Base-by-base conservation (phyloP, 2,797 vertebrate genomes). In the Myotis pilosus region DNA sequence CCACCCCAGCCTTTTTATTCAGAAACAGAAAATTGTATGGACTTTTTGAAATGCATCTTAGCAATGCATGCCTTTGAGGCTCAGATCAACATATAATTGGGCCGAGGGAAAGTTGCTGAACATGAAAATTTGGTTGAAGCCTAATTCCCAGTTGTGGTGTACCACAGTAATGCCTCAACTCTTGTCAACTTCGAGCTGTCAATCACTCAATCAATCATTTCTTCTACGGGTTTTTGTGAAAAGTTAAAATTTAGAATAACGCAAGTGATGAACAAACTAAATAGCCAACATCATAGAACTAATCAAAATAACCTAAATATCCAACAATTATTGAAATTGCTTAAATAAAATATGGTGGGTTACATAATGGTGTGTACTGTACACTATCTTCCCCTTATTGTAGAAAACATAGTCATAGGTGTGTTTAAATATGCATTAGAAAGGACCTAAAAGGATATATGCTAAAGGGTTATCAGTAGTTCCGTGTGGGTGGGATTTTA, bases 111-210 rank as follows among this genome's bases (percentile, higher is more conserved):
- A 87, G 12, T 47, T 88, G 8, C 79, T 62, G 62, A 96, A 74
- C 82, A 66, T 68, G 86, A 62, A 19, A 62, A 76, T 88, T 92
- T 55, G n/a, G 36, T 78, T 74, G 28, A 78, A 90, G 92, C 80
- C 78, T 92, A 82, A 92, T 94, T 95, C 83, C 83, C 69, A 79
- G 60, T 86, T 87, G 90, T 16, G 47, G 28, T 94, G 4, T 69
- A 92, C 89, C 69, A 57, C 36, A 69, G 36, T 60, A n/a, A 79
- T 71, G 36, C 12, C 49, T 72, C 44, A 69, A 44, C 33, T 28
- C 44, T 68, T 23, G 16, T 72, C 47, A 19, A 53, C n/a, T 82
- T 17, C 47, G 13, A 87, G 47, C 71, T 69, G 23, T 66, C 28
- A 23, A 19, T 89, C 85, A 74, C 75, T 47, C 76, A 62, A 13